Percentiles rank a stretch among this genome's conserved stretches.
Conservation (phyloP, 1,140 invertebrate species). For the Halesus radiatus region DNA sequence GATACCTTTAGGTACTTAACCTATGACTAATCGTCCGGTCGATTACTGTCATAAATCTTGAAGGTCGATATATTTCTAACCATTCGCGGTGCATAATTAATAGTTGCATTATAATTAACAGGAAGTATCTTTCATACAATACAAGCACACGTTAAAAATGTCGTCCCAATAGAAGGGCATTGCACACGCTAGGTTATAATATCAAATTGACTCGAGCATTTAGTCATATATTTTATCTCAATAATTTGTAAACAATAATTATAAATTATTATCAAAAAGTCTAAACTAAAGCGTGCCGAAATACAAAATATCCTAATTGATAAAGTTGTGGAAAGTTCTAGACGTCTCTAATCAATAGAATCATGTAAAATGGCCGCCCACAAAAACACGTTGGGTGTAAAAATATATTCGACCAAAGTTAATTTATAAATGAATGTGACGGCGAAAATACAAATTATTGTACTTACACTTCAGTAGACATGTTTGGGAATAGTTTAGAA, state of each 20-base stretch:
- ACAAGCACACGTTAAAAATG: too few relatives aligned
- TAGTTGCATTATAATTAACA: too few relatives aligned
- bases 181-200: neutral
- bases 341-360: conserved; percentile 34
- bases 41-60: too few relatives aligned
- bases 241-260: neutral
- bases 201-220: too few relatives aligned
- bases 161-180: neutral
- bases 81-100: too few relatives aligned
- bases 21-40: neutral
- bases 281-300: neutral
- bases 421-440: neutral
- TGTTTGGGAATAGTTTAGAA: conserved; percentile 11
- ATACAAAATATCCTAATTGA: too few relatives aligned
- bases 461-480: conserved; percentile 31
- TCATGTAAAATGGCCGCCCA: conserved; percentile 24
- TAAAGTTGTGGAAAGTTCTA: conserved; percentile 13
- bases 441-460: neutral
- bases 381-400: conserved; percentile 22
- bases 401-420: neutral
- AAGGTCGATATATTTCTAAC: too few relatives aligned
- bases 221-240: too few relatives aligned
- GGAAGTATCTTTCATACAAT: too few relatives aligned
- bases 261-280: neutral
- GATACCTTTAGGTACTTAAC: neutral